Conservation (phyloP, 64 coral and sea anemone species). For the Platygyra sinensis region DNA sequence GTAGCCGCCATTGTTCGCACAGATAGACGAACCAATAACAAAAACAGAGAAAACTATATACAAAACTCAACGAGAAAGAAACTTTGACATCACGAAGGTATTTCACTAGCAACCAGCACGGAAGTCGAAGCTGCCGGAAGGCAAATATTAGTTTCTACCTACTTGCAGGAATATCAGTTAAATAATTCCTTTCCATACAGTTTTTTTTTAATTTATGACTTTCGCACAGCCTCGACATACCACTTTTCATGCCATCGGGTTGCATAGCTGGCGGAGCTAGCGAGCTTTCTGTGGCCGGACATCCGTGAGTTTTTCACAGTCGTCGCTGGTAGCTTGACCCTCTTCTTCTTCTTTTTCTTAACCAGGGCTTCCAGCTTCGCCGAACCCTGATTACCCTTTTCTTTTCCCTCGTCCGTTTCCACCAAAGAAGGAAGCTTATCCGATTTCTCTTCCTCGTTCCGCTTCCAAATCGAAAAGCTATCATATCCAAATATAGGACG, state of each 20-base stretch:
- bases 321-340: neutral
- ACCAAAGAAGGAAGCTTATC: conserved; percentile 13
- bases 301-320: neutral
- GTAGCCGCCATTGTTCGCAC: no score
- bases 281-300: conserved; percentile 35
- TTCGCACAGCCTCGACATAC: conserved; percentile 23
- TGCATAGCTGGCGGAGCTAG: neutral
- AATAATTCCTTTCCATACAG: neutral
- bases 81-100: no score
- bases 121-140: no score
- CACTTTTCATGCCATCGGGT: conserved; percentile 64
- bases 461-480: conserved; percentile 63
- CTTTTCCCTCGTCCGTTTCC: neutral
- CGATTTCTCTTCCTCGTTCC: conserved; percentile 54
- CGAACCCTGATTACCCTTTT: neutral
- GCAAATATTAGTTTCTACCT: no score
- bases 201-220: neutral
- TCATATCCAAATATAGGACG: conserved; percentile 61
- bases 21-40: no score
- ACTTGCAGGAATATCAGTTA: no score
- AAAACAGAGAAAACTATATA: no score
- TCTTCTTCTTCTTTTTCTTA: neutral
- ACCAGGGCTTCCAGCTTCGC: neutral
- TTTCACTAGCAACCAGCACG: no score
- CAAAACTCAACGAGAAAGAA: no score